Percentiles rank a stretch among this genome's conserved stretches.
Evolutionary conservation across 2,797 vertebrate species (phyloP).

Genomic region (Clamator glandarius): DNA sequence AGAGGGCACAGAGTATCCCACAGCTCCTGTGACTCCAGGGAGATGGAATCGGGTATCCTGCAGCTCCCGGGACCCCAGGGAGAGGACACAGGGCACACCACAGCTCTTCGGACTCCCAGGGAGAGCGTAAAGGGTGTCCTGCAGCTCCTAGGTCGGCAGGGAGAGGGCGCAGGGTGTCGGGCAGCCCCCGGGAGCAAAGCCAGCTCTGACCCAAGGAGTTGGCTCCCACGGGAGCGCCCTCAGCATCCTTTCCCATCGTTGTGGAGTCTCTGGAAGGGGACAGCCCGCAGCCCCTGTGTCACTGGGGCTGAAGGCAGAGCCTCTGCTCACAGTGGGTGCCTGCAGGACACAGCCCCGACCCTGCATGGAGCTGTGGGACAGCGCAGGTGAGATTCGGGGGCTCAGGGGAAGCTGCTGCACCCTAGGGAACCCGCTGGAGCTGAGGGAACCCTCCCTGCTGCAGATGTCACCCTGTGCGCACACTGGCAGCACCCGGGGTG

Average conservation of each 20-base stretch:
- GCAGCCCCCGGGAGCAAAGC: not conserved
- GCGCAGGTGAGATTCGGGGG: not conserved
- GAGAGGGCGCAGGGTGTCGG: too few species aligned
- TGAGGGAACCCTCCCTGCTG: not conserved
- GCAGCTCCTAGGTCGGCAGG: not conserved
- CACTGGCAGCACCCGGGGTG: too few species aligned
- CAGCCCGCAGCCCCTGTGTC: not conserved
- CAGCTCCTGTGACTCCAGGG: too few species aligned
- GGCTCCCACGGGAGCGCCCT: not conserved
- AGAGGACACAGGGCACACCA: not conserved
- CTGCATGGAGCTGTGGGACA: accelerated
- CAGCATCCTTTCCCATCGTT: not conserved
- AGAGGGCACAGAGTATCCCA: too few species aligned
- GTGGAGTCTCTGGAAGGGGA: not conserved
- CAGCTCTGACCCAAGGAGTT: not conserved
- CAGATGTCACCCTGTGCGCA: accelerated
- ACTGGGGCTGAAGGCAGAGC: not conserved
- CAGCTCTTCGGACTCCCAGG: not conserved
- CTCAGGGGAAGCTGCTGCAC: not conserved
- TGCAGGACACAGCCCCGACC: not conserved
- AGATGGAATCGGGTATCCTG: not conserved
- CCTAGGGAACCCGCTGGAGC: too few species aligned
- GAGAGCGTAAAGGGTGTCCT: not conserved
- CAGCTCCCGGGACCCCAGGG: not conserved
- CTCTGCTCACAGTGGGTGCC: not conserved